Percentiles rank a stretch among this genome's conserved stretches.
phyloP scores from a whole-genome alignment of 2,797 vertebrate genomes.

The Spatula versicolor region DNA sequence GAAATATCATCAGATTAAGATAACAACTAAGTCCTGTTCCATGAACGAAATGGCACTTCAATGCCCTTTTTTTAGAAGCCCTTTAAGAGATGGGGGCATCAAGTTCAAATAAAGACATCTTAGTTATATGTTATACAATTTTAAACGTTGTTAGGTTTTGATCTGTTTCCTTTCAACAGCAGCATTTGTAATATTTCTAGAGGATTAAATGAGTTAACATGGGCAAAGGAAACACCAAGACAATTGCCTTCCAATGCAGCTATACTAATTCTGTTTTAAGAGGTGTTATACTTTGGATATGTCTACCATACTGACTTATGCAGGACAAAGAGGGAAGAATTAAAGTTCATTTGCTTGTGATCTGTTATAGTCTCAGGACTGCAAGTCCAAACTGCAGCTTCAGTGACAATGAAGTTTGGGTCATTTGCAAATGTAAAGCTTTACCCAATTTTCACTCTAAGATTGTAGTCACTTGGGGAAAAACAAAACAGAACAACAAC shows the following conservation, averaged over 20 bases:
- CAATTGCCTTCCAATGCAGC: not conserved
- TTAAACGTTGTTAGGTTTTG: not conserved
- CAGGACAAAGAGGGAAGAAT: not conserved
- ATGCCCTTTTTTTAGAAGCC: not conserved
- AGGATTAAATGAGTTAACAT: not conserved
- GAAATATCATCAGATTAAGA: not conserved
- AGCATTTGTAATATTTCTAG: not conserved
- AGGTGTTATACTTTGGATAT: not conserved
- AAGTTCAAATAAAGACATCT: not conserved
- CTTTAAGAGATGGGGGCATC: not conserved
- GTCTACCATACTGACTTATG: not conserved
- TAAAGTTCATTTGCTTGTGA: not conserved
- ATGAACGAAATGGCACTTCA: not conserved
- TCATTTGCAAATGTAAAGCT: not conserved
- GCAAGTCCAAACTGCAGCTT: not conserved
- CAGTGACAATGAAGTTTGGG: not conserved
- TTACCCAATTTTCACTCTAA: not conserved
- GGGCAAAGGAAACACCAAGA: not conserved
- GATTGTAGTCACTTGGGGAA: not conserved
- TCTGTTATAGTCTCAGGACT: not conserved
- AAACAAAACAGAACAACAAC: not conserved
- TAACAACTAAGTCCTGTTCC: not conserved
- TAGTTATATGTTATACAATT: not conserved
- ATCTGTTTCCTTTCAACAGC: not conserved
- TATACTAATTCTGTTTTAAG: not conserved